phyloP scores from a whole-genome alignment of 2,888 invertebrate genomes.

The Sceliomorpha sp. region DNA sequence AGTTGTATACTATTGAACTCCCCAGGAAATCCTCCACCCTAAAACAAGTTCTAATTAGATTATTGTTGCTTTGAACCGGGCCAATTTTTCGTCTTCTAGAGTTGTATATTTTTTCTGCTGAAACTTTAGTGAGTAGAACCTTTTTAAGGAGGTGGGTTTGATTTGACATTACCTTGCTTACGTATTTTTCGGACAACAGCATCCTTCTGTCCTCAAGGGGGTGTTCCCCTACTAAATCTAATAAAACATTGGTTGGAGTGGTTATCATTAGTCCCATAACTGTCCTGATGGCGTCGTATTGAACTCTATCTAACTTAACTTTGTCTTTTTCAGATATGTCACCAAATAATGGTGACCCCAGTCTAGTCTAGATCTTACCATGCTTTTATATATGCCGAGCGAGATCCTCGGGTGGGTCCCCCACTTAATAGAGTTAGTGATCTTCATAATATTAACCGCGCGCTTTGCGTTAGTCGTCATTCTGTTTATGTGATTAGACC shows the following conservation, averaged over 20 bases:
- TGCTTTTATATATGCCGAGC: not conserved
- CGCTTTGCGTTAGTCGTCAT: not conserved
- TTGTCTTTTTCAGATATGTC: not conserved
- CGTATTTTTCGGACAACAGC: not conserved
- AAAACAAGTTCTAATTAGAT: too few species aligned
- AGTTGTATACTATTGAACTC: too few species aligned
- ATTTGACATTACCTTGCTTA: not conserved
- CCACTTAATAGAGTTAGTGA: not conserved
- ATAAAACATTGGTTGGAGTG: constrained; percentile 5
- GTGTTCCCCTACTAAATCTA: not conserved
- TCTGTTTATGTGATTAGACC: not conserved
- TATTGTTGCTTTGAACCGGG: too few species aligned
- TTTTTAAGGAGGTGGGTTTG: too few species aligned
- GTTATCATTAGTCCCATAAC: not conserved
- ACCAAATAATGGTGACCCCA: not conserved
- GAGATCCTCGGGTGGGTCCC: constrained; percentile 1
- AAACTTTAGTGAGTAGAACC: too few species aligned
- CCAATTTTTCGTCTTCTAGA: too few species aligned
- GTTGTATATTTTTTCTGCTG: too few species aligned
- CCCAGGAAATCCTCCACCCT: too few species aligned
- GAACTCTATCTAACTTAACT: not conserved
- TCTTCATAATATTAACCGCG: not conserved
- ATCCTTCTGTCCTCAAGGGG: not conserved
- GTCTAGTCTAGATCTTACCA: not conserved
- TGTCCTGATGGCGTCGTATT: not conserved